Conservation (phyloP, 2,888 invertebrate species). For the Acronicta alni region DNA sequence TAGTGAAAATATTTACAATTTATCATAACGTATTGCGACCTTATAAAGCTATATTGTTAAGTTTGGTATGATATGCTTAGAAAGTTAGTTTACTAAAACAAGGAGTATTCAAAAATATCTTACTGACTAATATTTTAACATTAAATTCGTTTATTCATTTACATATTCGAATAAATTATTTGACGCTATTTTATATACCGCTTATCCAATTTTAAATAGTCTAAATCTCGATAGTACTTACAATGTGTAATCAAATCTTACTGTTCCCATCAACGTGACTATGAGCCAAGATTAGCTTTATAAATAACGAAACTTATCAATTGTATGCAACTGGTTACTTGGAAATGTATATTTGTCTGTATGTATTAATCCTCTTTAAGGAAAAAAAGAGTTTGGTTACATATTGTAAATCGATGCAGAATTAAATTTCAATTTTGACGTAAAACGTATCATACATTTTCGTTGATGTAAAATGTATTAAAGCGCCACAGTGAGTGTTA, state of each 20-base stretch:
- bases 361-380: background rate
- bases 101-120: slow-evolving; percentile 53
- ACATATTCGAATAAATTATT: slow-evolving; percentile 36
- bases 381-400: background rate
- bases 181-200: slow-evolving; percentile 35
- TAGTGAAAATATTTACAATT: slow-evolving; percentile 48
- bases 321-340: too few species aligned
- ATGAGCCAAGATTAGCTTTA: too few species aligned
- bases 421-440: slow-evolving; percentile 19
- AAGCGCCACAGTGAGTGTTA: slow-evolving; percentile 29
- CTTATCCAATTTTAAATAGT: slow-evolving; percentile 15
- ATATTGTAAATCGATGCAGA: background rate
- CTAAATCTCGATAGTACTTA: slow-evolving; percentile 4
- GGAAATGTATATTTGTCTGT: too few species aligned
- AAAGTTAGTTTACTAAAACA: slow-evolving; percentile 45
- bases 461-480: slow-evolving; percentile 21
- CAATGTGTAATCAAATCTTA: background rate
- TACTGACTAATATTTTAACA: slow-evolving; percentile 25
- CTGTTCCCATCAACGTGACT: background rate
- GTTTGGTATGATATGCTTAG: slow-evolving; percentile 71
- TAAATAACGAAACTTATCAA: too few species aligned
- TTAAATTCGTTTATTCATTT: slow-evolving; percentile 31
- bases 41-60: slow-evolving; percentile 62
- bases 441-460: slow-evolving; percentile 34
- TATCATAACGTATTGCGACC: slow-evolving; percentile 46